Evolutionary conservation across 1,140 invertebrate genomes (phyloP).

Genomic region (Trichonephila inaurata): DNA sequence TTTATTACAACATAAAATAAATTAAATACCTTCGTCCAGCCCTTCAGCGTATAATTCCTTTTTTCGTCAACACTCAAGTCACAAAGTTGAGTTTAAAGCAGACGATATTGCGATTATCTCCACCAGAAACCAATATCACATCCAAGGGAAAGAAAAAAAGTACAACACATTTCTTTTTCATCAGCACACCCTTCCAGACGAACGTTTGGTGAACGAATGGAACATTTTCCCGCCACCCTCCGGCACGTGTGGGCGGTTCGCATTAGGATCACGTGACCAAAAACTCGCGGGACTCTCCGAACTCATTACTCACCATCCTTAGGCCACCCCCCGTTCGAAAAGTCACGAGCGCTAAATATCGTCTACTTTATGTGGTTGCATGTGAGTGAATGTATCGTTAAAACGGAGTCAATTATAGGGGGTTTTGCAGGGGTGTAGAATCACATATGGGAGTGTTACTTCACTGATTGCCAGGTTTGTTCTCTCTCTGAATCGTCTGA

Average conservation of each 20-base stretch:
- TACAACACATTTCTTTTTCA: not conserved
- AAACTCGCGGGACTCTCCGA: conserved; percentile 30
- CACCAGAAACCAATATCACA: not conserved
- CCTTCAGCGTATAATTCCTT: not conserved
- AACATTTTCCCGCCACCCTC: conserved; percentile 7
- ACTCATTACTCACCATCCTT: conserved; percentile 12
- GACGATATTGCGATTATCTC: not conserved
- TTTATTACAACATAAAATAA: not conserved
- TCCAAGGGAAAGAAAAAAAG: not conserved
- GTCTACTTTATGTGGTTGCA: not conserved
- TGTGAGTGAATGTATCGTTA: not conserved
- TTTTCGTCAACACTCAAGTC: too few species aligned
- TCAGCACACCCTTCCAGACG: not conserved
- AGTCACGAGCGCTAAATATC: not conserved
- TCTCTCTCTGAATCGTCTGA: not conserved
- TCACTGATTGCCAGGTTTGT: not conserved
- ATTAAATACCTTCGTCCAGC: not conserved
- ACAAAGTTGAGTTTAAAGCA: too few species aligned
- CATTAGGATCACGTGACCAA: conserved; percentile 24
- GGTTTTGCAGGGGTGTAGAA: not conserved
- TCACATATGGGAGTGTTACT: not conserved
- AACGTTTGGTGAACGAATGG: not conserved
- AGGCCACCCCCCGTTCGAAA: not conserved
- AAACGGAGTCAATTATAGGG: conserved; percentile 18
- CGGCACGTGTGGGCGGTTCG: conserved; percentile 33